Percentiles rank a stretch among this genome's conserved stretches.
Conservation (phyloP, 2,113 vertebrate genomes). For the Pardalotus punctatus region DNA sequence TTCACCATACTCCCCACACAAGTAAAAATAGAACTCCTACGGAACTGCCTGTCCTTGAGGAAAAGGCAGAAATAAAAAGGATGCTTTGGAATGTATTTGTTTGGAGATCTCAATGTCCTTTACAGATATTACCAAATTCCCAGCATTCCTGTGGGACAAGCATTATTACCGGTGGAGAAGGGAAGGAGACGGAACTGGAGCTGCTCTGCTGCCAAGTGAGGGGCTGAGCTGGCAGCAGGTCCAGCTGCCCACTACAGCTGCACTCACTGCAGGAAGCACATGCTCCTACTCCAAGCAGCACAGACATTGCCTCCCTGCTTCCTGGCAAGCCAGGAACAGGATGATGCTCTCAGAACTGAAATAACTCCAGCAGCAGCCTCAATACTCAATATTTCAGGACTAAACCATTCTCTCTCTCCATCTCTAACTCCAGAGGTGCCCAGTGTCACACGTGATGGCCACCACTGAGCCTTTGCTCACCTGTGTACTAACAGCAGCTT, state of each 20-base stretch:
- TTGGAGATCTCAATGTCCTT: not conserved
- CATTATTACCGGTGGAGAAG: not conserved
- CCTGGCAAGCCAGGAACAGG: not conserved
- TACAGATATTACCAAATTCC: not conserved
- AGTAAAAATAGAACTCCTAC: not conserved
- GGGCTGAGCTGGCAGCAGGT: not conserved
- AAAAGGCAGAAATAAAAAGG: not conserved
- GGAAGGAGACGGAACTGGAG: not conserved
- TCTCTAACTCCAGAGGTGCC: not conserved
- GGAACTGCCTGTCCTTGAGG: not conserved
- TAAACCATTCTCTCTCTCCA: not conserved
- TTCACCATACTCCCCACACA: not conserved
- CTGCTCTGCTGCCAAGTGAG: not conserved
- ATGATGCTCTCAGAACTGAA: not conserved
- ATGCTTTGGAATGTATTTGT: not conserved
- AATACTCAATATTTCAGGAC: not conserved
- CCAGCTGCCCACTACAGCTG: not conserved
- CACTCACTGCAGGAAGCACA: not conserved
- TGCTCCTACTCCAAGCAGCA: fast-evolving
- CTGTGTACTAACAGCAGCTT: not conserved
- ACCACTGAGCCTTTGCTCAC: not conserved
- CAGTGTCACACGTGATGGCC: not conserved
- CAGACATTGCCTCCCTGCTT: not conserved
- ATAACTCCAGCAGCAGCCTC: not conserved
- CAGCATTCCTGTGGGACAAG: conserved; percentile 18